Base-by-base conservation (phyloP, 2,797 vertebrate genomes). In the Phoeniculus purpureus region DNA sequence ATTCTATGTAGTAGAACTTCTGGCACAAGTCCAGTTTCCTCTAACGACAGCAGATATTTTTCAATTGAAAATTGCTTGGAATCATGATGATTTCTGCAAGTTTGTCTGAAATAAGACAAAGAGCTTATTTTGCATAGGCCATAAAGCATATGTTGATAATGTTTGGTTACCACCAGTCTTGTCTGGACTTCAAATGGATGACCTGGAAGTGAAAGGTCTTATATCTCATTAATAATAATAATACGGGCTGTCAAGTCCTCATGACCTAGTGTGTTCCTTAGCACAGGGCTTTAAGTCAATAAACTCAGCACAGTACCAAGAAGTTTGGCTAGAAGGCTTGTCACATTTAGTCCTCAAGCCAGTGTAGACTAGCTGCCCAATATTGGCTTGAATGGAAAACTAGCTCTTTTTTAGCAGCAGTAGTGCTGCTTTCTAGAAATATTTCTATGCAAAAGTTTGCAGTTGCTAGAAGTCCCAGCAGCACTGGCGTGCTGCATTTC, bases 191-290 rank as follows among this genome's bases (percentile, higher is more conserved):
- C 95, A 94, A 92, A 93, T 72, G 82, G 86, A 81, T 94, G 94
- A 95, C 93, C 94, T 93, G 94, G 92, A 95, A 94, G 79, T 70
- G 88, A 90, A 89, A 93, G 94, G 94, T 93, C 94, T 92, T 90
- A 68, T 89, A 92, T 64, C 93, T 92, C 92, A 95, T 95, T 95
- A 94, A 94, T 94, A 95, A 82, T 94, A 95, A 82, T 87, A 94
- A 90, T 94, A 78, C 31, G 92, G 85, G 59, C 86, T 93, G 93
- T 89, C 83, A 92, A 90, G 78, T 83, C 50, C 50, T 75, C 52
- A 48, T 78, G 92, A 92, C 86, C 84, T 50, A 26, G n/a, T 7
- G 56, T 82, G 81, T 47, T 87, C 51, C 66, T 71, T 61, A 82
- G 76, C 62, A 59, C 34, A 70, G 70, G 59, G 84, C 56, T 94